Evolutionary conservation across 2,888 invertebrate species (phyloP).

Genomic region (Drosophila kokeensis): DNA sequence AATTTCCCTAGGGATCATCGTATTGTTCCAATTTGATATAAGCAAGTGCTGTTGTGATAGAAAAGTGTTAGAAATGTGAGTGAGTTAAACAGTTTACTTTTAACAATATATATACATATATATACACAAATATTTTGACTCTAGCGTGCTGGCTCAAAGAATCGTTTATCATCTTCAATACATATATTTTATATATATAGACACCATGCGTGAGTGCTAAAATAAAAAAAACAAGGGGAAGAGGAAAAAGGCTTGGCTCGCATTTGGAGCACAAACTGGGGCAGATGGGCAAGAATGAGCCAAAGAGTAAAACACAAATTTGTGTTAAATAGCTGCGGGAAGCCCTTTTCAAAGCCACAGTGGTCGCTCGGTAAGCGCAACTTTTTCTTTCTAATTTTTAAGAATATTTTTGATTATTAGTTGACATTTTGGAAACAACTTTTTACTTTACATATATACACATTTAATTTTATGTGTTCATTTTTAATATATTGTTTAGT

Average conservation of each 20-base stretch:
- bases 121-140: conserved; percentile 10
- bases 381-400: not conserved
- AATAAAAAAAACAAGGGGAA: conserved; percentile 15
- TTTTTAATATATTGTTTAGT: too few relatives aligned
- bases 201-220: conserved; percentile 58
- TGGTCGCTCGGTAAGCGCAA: not conserved
- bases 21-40: conserved; percentile 84
- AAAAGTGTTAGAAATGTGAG: conserved; percentile 55
- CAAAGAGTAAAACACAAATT: conserved; percentile 39
- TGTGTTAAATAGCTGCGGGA: conserved; percentile 7
- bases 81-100: conserved; percentile 23
- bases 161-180: conserved; percentile 74
- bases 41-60: conserved; percentile 83
- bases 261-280: conserved; percentile 66
- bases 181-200: conserved; percentile 21
- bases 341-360: conserved; percentile 5
- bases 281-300: conserved; percentile 6
- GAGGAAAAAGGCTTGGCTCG: conserved; percentile 71
- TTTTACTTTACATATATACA: not conserved
- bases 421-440: not conserved
- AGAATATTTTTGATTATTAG: not conserved
- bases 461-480: too few relatives aligned
- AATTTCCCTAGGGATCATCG: conserved; percentile 74
- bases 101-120: conserved; percentile 15
- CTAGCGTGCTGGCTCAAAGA: conserved; percentile 50